These are phyloP conservation scores for Harpalus rubripes DNA, from an alignment of 2,888 invertebrate genomes.

Conservation along the genomic window DNA sequence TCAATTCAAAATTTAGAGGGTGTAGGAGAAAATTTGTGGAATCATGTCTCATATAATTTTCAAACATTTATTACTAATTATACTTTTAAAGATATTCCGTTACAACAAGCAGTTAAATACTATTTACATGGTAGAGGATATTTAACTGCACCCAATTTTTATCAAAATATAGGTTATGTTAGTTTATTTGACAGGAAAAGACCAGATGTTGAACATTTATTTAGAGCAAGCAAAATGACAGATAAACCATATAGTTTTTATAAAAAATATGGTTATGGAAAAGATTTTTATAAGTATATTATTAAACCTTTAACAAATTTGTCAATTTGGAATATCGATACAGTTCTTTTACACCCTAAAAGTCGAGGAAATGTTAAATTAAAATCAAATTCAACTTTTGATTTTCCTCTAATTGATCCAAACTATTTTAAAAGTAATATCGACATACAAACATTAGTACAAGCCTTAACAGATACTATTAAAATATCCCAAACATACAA, in stretches of 20 bases:
- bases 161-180: slow-evolving; percentile 42
- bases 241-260: not conserved
- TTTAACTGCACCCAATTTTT: slow-evolving; percentile 19
- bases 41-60: slow-evolving; percentile 81
- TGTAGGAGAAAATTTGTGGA: slow-evolving; percentile 83
- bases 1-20: slow-evolving; percentile 80
- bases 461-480: slow-evolving; percentile 10
- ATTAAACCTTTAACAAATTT: slow-evolving; percentile 15
- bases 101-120: not conserved
- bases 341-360: slow-evolving; percentile 72
- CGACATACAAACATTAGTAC: slow-evolving; percentile 80
- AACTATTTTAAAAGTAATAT: slow-evolving; percentile 77
- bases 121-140: slow-evolving; percentile 45
- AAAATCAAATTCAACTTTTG: slow-evolving; percentile 71
- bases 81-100: not conserved
- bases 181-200: slow-evolving; percentile 4
- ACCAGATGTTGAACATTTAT: slow-evolving; percentile 49
- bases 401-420: slow-evolving; percentile 72
- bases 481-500: slow-evolving; percentile 38
- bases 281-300: slow-evolving; percentile 25
- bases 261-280: not conserved
- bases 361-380: slow-evolving; percentile 71
- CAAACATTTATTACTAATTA: slow-evolving; percentile 78
- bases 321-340: slow-evolving; percentile 68
- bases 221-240: not conserved